phyloP scores from a whole-genome alignment of 2,113 vertebrate genomes.

The Crotalus viridis region DNA sequence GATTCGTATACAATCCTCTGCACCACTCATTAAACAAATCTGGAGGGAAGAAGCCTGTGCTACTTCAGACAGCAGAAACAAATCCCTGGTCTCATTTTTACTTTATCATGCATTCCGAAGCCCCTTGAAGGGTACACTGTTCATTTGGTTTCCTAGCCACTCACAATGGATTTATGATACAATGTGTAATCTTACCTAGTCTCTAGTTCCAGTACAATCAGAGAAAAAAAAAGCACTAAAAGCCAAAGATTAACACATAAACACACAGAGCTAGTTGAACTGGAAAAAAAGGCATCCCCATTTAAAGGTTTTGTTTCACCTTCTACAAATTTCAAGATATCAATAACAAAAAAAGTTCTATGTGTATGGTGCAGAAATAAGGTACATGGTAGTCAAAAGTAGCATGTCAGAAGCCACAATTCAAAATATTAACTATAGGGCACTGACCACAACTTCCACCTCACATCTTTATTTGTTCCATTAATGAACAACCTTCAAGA shows the following conservation, averaged over 20 bases:
- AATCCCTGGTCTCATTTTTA: neutral
- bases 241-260: conserved; percentile 6
- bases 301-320: conserved; percentile 27
- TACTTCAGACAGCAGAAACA: fast-evolving
- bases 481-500: fast-evolving
- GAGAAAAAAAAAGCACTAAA: neutral
- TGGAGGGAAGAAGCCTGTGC: fast-evolving
- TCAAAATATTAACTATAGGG: neutral
- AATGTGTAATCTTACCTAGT: neutral
- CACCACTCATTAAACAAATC: neutral
- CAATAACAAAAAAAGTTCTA: fast-evolving
- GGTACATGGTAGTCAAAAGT: fast-evolving
- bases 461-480: neutral
- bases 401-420: neutral
- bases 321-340: neutral
- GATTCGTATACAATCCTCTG: conserved; percentile 24
- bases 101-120: neutral
- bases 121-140: neutral
- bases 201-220: neutral
- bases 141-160: neutral
- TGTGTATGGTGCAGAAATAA: neutral
- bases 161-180: neutral
- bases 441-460: neutral
- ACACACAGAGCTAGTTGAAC: neutral
- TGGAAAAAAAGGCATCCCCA: conserved; percentile 10